phyloP scores from a whole-genome alignment of 2,888 invertebrate species.

The Chromoteleia sp. region DNA sequence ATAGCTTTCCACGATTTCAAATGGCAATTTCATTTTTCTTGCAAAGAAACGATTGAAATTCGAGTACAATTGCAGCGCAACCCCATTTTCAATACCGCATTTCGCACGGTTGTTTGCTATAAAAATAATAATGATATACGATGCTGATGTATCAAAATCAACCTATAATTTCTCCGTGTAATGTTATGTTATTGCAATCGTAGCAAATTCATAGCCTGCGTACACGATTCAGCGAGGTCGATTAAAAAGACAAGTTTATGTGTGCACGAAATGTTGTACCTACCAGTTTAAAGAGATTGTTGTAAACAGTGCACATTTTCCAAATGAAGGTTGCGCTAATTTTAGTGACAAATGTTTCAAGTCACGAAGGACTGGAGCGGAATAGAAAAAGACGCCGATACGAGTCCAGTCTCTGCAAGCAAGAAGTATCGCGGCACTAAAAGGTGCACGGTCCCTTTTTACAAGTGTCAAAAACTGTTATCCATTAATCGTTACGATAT shows the following conservation, averaged over 20 bases:
- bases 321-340: constrained; percentile 57
- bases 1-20: background rate
- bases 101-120: background rate
- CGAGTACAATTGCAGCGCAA: too few relatives aligned
- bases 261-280: constrained; percentile 37
- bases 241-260: constrained; percentile 47
- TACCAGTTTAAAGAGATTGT: constrained; percentile 52
- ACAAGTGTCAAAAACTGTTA: too few relatives aligned
- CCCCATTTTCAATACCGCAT: background rate
- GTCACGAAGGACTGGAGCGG: constrained; percentile 35
- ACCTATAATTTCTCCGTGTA: constrained; percentile 39
- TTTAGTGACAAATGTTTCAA: constrained; percentile 59
- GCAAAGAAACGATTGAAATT: too few relatives aligned
- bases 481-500: too few relatives aligned
- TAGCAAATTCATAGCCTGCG: constrained; percentile 32
- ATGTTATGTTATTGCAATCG: constrained; percentile 38
- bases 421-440: background rate
- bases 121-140: constrained; percentile 28
- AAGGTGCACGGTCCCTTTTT: too few relatives aligned
- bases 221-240: constrained; percentile 25
- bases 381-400: constrained; percentile 9
- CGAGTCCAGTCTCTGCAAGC: background rate
- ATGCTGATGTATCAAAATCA: constrained; percentile 25
- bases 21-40: background rate
- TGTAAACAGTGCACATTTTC: constrained; percentile 47